Evolutionary conservation across 2,888 invertebrate genomes (phyloP), one percentile per base, ranked within the genome.

Genomic region (Psococerastis gibbosa): DNA sequence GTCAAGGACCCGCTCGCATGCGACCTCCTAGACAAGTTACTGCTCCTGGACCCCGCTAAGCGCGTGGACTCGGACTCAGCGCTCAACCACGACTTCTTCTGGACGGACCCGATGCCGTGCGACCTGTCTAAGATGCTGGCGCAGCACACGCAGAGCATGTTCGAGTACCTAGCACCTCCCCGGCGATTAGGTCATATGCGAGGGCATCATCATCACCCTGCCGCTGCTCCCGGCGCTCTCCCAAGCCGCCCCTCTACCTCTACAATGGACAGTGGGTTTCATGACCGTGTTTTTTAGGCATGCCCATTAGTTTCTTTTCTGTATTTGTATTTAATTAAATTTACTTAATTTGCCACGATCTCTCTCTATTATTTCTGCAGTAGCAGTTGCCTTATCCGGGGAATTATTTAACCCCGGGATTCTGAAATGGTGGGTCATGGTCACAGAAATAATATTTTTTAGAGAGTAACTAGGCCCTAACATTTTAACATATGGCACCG

Each of bases 11-110:
- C 82, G 0, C 82, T 82, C 52, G 97, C 91, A 0, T 81, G 95
- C 55, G 94, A 95, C 59, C 66, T 98, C 11, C 62, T 98, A 1
- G 97, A 98, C 57, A 87, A 84, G 56, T 64, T 98, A 16, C 63
- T 98, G 35, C 82, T 85, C 6, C 62, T 98, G 41, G 94, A 98
- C 62, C 98, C 98, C 0, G 73, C 78, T 1, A 88, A 88, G 59
- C 66, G 91, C 46, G 70, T 66, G 45, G 89, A 94, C 57, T 80
- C 91, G 0, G 94, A 97, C 58, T 80, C 83, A 0, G 92, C 95
- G 0, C 60, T 98, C 2, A 91, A 94, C 64, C 95, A 98, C 57
- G 91, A 94, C 59, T 98, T 97, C 66, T 98, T 98, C 66, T 98
- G 92, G 91, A 84, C 83, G 3, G 91, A 94, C 59, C 97, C 98